Evolutionary conservation across 2,113 vertebrate species (phyloP).

Genomic region (Zosterops pallidus): DNA sequence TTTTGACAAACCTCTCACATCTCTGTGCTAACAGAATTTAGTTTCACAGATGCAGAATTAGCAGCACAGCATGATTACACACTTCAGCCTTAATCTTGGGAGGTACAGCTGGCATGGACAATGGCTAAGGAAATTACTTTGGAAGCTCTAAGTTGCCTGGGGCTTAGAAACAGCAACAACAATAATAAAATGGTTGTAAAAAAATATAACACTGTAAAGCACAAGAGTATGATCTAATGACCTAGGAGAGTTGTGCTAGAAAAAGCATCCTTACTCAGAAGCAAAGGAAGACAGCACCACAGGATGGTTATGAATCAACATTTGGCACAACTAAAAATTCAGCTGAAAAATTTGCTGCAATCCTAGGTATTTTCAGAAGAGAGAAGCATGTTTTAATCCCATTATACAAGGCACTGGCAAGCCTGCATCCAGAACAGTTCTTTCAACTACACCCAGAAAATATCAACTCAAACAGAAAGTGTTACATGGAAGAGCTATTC

Average conservation of each 20-base stretch:
- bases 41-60: constrained; percentile 50
- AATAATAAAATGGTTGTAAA: not conserved
- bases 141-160: not conserved
- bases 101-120: constrained; percentile 16
- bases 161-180: constrained; percentile 1
- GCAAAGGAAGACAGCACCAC: not conserved
- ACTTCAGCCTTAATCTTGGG: constrained; percentile 11
- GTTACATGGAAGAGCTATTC: not conserved
- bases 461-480: not conserved
- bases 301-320: not conserved
- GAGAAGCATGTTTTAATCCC: not conserved
- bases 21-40: not conserved
- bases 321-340: not conserved
- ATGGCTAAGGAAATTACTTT: not conserved
- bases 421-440: not conserved
- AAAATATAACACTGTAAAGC: not conserved
- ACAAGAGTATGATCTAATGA: not conserved
- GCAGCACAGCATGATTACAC: constrained; percentile 29
- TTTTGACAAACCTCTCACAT: constrained; percentile 32
- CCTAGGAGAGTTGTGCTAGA: not conserved
- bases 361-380: not conserved
- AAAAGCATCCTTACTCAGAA: not conserved
- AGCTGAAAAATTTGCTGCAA: not conserved
- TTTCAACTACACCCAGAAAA: not conserved
- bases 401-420: not conserved